These are phyloP conservation scores for Folsomia manolachei DNA, from an alignment of 2,888 invertebrate species.

Conservation along the genomic window DNA sequence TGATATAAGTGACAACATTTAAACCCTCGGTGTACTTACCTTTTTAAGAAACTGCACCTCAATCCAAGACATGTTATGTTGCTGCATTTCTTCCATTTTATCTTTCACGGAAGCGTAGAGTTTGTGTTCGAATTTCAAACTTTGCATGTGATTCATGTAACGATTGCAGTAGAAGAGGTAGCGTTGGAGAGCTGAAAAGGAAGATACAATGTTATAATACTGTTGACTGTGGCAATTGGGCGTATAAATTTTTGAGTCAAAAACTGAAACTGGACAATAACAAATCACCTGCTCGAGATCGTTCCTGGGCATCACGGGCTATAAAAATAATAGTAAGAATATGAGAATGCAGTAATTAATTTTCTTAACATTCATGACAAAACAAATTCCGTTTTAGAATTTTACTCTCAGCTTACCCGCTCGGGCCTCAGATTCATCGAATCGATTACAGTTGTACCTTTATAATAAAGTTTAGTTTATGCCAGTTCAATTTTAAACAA, in stretches of 20 bases:
- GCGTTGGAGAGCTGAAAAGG: slow-evolving; percentile 88
- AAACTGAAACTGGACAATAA: too few relatives aligned
- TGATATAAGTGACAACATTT: neutral
- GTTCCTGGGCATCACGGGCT: slow-evolving; percentile 93
- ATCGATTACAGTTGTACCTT: slow-evolving; percentile 94
- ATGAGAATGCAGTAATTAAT: too few relatives aligned
- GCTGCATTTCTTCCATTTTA: slow-evolving; percentile 99
- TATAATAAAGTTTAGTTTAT: neutral
- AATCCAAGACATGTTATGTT: slow-evolving; percentile 99
- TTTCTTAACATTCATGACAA: too few relatives aligned
- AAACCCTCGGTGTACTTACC: too few relatives aligned
- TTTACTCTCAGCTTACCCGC: too few relatives aligned
- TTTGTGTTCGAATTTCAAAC: slow-evolving; percentile 95
- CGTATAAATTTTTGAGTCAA: too few relatives aligned
- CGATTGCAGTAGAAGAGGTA: slow-evolving; percentile 98
- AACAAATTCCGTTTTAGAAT: too few relatives aligned
- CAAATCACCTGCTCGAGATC: slow-evolving; percentile 87
- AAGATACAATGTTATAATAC: too few relatives aligned
- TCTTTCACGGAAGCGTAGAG: slow-evolving; percentile 91
- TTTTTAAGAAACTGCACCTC: slow-evolving; percentile 98
- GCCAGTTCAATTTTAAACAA: neutral
- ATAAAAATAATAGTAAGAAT: neutral
- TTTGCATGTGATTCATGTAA: slow-evolving; percentile 99
- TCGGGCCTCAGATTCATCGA: slow-evolving; percentile 94
- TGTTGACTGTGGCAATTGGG: too few relatives aligned